Base-by-base conservation (phyloP, 2,797 vertebrate genomes). In the Sphenopsis melanotis region DNA sequence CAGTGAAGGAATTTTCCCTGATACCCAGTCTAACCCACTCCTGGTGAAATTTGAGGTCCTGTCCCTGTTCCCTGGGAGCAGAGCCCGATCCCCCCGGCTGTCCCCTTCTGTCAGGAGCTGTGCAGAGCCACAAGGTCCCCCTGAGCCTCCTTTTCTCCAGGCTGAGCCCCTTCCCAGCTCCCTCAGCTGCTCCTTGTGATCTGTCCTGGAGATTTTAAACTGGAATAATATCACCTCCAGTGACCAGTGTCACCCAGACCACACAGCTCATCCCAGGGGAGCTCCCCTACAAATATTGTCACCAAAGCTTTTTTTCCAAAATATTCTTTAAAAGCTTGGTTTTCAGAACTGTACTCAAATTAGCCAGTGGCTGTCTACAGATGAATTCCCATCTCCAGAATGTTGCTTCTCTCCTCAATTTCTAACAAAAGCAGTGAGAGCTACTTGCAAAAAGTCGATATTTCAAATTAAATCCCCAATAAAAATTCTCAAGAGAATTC, bases 1-100 rank as follows among this genome's bases (percentile, higher is more conserved):
- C 12, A 4, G 14, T 21, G 19, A 81, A 61, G 26, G 29, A 24
- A 22, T 50, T 36, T 71, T 39, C 21, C 42, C 32, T 46, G 4
- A 22, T 29, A 27, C 9, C 37, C 55, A 52, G 5, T 50, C 27
- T 52, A 42, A 36, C 13, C 44, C 5, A 61, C 18, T 23, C 5
- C 15, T 83, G 55, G 22, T 9, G 7, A 29, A 65, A 49, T 50
- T 11, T 56, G 34, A 71, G 22, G 36, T 18, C 3, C 3, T 32
- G 11, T 68, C 13, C 23, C 24, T 56, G 4, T 37, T 53, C 23
- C 34, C 4, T 57, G 6, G 7, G 32, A 68, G 9, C 59, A 72
- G 14, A 76, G 32, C 20, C 22, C 0, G 0, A 19, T 2, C 11
- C 18, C 13, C 6, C 9, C 0, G 0, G 7, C 39, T 47, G 7